phyloP scores from a whole-genome alignment of 2,113 vertebrate species.

The Irena cyanogastra region DNA sequence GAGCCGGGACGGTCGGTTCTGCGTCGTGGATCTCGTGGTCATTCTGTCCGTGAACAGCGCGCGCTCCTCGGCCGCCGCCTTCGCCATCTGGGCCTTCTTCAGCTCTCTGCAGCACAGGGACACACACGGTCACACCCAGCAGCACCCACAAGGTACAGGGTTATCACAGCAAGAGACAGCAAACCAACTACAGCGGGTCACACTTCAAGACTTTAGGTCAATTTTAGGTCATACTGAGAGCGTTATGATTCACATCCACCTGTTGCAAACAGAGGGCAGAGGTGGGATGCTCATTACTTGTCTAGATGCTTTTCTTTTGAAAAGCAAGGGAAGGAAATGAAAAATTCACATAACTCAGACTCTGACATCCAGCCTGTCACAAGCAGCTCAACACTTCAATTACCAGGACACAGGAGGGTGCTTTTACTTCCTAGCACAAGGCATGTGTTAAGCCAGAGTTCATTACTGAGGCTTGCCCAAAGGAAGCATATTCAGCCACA shows the following conservation, averaged over 20 bases:
- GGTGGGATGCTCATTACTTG: not conserved
- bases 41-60: slow-evolving; percentile 87
- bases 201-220: not conserved
- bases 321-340: not conserved
- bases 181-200: not conserved
- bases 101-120: slow-evolving; percentile 80
- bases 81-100: slow-evolving; percentile 95
- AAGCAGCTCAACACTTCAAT: not conserved
- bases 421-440: not conserved
- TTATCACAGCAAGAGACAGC: not conserved
- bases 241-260: accelerated
- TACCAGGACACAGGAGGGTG: not conserved
- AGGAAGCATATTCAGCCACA: not conserved
- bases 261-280: not conserved
- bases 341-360: not conserved
- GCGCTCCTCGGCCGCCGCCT: slow-evolving; percentile 90
- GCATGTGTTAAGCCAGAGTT: not conserved
- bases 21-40: slow-evolving; percentile 88
- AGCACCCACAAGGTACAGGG: accelerated
- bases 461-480: not conserved
- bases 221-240: not conserved
- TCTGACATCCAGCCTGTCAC: not conserved
- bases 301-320: not conserved
- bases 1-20: slow-evolving; percentile 84
- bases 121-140: not conserved